These are phyloP conservation scores for Cyprinodon tularosa DNA, from an alignment of 2,113 vertebrate genomes.

Conservation along the genomic window DNA sequence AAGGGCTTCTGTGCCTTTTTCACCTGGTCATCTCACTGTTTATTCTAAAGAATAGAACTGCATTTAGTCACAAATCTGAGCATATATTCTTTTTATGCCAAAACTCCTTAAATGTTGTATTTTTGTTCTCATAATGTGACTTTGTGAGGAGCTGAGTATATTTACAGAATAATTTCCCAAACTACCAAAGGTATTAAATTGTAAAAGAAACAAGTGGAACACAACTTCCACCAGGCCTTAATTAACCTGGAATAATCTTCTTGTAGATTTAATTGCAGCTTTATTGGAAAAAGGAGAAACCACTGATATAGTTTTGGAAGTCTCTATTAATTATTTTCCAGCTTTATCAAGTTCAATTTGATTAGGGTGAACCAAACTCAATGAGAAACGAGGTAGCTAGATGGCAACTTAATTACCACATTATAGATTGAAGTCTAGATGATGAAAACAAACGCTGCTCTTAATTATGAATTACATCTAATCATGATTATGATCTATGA, in stretches of 20 bases:
- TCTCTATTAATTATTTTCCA: slow-evolving; percentile 18
- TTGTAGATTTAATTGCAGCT: neutral
- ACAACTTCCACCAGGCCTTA: neutral
- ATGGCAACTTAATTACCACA: slow-evolving; percentile 46
- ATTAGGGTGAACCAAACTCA: slow-evolving; percentile 16
- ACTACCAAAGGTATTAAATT: neutral
- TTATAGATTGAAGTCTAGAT: slow-evolving; percentile 27
- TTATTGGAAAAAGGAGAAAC: neutral
- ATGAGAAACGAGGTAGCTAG: slow-evolving; percentile 13
- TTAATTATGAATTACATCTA: slow-evolving; percentile 26
- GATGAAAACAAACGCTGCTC: slow-evolving; percentile 32
- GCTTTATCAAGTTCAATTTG: slow-evolving; percentile 26
- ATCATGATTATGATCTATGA: slow-evolving; percentile 40
- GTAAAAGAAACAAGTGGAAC: neutral
- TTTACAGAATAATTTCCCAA: neutral
- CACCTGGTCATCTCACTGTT: too few relatives aligned
- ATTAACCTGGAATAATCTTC: neutral
- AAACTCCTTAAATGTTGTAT: neutral
- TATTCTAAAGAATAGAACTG: too few relatives aligned
- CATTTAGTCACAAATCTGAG: too few relatives aligned
- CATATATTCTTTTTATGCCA: too few relatives aligned
- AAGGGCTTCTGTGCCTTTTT: too few relatives aligned
- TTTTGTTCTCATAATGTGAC: neutral
- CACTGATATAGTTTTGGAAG: neutral
- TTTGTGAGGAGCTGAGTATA: neutral